Base-by-base conservation (phyloP, 2,888 invertebrate genomes). In the Pterostichus madidus region DNA sequence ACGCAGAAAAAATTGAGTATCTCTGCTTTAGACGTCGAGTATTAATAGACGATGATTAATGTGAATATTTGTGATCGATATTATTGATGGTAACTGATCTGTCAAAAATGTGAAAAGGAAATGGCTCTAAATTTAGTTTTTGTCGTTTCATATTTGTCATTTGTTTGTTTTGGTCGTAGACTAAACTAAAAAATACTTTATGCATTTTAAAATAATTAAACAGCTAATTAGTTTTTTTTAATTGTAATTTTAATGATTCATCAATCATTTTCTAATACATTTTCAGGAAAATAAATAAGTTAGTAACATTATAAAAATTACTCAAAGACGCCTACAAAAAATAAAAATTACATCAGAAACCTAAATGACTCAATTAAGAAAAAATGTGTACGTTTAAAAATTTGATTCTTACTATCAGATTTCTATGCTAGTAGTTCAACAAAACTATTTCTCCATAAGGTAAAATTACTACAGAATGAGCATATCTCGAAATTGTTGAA, bases 381-480 rank as follows among this genome's bases (percentile, higher is more conserved):
- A 52, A 56, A 56, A 56, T 56, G 56, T 17, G 56, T 56, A 56
- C 56, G 56, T 56, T 56, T 13, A 17, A 17, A 56, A 56, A 56
- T 56, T 56, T 56, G 56, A 56, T 10, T 56, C 56, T 31, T 56
- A 56, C 56, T 56, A 56, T 56, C 56, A 56, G 8, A 56, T 56
- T 56, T 15, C 56, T 56, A 7, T 17, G 56, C 56, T 56, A 56
- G 17, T 56, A 56, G 17, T 7, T 7, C 56, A 56, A 13, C 7
- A 17, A 10, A 56, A 56, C n/a, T 56, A 56, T 56, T 13, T 56
- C 56, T 17, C 17, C 56, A 15, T 13, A 49, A 56, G 56, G 56
- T 17, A 56, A 56, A 56, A 56, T 56, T 56, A 56, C 17, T 17
- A n/a, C 49, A 4, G n/a, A 2, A 2, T 49, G 49, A 49, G 49